phyloP scores from a whole-genome alignment of 2,797 vertebrate species.

The Bovichtus variegatus region DNA sequence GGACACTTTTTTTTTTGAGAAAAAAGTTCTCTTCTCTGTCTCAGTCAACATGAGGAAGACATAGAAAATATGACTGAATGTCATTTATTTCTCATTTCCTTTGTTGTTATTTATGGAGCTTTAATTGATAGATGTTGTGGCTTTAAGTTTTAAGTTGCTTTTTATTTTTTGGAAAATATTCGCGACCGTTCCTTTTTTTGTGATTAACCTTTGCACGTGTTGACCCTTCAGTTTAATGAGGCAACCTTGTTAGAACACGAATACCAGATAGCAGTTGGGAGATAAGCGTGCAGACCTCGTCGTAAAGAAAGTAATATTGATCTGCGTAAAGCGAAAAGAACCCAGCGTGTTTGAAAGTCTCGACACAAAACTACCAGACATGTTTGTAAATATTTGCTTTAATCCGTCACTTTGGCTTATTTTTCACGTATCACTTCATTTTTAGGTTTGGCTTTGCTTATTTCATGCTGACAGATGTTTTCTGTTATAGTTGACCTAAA shows the following conservation, averaged over 20 bases:
- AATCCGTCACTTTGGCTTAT: conserved; percentile 2
- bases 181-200: conserved; percentile 3
- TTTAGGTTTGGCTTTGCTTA: not conserved
- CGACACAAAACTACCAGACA: conserved; percentile 10
- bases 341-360: conserved; percentile 36
- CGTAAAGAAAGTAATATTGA: conserved; percentile 51
- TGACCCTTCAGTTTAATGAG: conserved; percentile 64
- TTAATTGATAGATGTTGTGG: not conserved
- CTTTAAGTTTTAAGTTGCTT: not conserved
- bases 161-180: conserved; percentile 36
- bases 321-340: conserved; percentile 20
- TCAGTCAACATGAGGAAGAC: not conserved
- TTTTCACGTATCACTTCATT: conserved; percentile 13
- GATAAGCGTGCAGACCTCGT: conserved; percentile 56
- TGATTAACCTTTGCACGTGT: conserved; percentile 67
- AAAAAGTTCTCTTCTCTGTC: conserved; percentile 4
- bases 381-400: conserved; percentile 58
- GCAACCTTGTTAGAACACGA: conserved; percentile 50
- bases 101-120: not conserved
- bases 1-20: not conserved
- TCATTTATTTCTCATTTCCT: not conserved
- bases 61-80: not conserved
- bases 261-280: conserved; percentile 41
- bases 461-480: conserved; percentile 4
- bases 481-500: not conserved